These are phyloP conservation scores for Dichetophora obliterata DNA, from an alignment of 2,888 invertebrate species.

Conservation along the genomic window DNA sequence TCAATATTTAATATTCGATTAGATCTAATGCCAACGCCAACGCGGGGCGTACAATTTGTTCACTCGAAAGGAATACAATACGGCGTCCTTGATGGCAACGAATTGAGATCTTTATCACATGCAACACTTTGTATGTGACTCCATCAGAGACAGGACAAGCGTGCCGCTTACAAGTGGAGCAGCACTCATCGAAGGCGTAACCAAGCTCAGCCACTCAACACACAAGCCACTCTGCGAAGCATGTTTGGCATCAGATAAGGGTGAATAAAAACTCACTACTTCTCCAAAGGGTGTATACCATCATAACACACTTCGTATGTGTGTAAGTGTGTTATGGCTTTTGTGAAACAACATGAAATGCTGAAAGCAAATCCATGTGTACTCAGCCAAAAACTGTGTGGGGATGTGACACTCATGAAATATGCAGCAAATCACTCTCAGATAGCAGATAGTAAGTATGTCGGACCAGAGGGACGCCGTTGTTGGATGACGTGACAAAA, in stretches of 20 bases:
- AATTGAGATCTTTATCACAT: slow-evolving; percentile 32
- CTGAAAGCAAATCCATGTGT: slow-evolving; percentile 41
- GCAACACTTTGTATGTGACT: slow-evolving; percentile 34
- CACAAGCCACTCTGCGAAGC: slow-evolving; percentile 34
- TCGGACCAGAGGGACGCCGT: neutral
- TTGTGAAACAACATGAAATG: neutral
- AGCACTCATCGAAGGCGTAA: slow-evolving; percentile 37
- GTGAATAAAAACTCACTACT: slow-evolving; percentile 45
- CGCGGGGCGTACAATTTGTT: slow-evolving; percentile 26
- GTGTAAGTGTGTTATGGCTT: neutral
- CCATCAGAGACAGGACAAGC: neutral
- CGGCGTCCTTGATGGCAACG: slow-evolving; percentile 46
- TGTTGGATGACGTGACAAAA: neutral
- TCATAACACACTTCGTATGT: slow-evolving; percentile 9
- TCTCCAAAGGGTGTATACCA: neutral
- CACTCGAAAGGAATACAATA: slow-evolving; percentile 7
- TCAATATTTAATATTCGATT: slow-evolving; percentile 69
- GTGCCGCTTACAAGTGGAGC: slow-evolving; percentile 15
- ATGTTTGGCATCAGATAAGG: slow-evolving; percentile 63
- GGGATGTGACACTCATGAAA: slow-evolving; percentile 55
- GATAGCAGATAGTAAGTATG: neutral
- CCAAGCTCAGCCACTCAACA: slow-evolving; percentile 8
- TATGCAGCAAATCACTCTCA: slow-evolving; percentile 62
- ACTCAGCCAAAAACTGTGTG: slow-evolving; percentile 26
- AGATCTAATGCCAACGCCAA: slow-evolving; percentile 53